Evolutionary conservation across 2,797 vertebrate genomes (phyloP), one percentile per base, ranked within the genome.

Genomic region (Sebastes vulpes): DNA sequence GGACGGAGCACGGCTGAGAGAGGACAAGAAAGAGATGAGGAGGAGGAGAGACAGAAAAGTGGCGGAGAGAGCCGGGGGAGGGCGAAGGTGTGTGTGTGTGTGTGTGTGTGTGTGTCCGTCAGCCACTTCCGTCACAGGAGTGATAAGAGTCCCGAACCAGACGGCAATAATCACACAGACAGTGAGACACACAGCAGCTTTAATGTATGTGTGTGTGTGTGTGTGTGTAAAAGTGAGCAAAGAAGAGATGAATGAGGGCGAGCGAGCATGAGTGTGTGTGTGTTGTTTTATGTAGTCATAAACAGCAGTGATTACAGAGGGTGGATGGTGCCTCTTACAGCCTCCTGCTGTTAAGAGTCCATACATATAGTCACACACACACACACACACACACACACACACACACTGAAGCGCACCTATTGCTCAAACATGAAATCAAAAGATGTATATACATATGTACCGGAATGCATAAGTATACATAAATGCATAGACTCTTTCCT

Each of bases 301-400:
- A 93, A 93, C 86, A 87, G 82, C 59, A 68, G 85, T 91, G 90
- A 93, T 93, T 91, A 92, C 85, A 90, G 88, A 85, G 82, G 65
- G 78, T 61, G 75, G 83, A 86, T 72, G 64, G 65, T 76, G 80
- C 79, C 85, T 86, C 84, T 91, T 93, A 87, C 59, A 90, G 86
- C 87, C 72, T 85, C 88, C 87, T 78, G 77, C 89, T 84, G 86
- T 84, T 52, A 56, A 77, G 68, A 71, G 63, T 65, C 56, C 46
- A 69, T 69, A 71, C 52, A 81, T 66, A 57, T 25, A 67, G 53
- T 31, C 42, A 42, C 4, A 61, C 67, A 25, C 64, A 76, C 42
- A 42, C 4, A 60, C 67, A 25, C 64, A 76, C 11, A 75, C 31
- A 52, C 35, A 61, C 20, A 78, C n/a, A 59, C 18, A 31, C 11